These are phyloP conservation scores for Andrena bicolor DNA, from an alignment of 2,888 invertebrate genomes.

Conservation along the genomic window DNA sequence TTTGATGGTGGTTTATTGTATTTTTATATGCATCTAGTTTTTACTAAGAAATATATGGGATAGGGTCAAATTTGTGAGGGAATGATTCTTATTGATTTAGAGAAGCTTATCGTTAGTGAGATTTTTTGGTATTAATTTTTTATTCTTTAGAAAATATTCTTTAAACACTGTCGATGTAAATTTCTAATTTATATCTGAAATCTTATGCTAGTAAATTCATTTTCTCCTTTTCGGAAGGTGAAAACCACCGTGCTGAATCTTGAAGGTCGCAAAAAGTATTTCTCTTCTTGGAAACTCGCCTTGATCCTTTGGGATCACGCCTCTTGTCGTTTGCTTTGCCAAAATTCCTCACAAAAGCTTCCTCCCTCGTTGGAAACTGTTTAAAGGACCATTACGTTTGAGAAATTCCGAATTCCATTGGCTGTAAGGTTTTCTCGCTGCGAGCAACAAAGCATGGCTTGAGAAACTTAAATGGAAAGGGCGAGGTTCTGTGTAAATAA, in stretches of 20 bases:
- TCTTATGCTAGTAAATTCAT: neutral
- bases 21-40: too few species aligned
- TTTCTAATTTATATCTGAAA: neutral
- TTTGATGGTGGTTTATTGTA: too few species aligned
- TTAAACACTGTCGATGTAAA: neutral
- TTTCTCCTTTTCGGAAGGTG: neutral
- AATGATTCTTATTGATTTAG: too few species aligned
- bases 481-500: neutral
- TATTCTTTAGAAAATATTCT: neutral
- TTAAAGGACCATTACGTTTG: conserved; percentile 59
- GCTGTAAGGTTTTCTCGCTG: neutral
- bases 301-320: conserved; percentile 48
- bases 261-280: conserved; percentile 3
- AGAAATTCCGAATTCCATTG: conserved; percentile 3
- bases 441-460: neutral
- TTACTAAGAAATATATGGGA: too few species aligned
- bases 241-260: neutral
- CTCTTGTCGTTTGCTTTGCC: conserved; percentile 24
- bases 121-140: neutral
- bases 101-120: neutral
- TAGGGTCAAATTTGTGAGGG: too few species aligned
- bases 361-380: conserved; percentile 46
- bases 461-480: neutral
- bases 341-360: conserved; percentile 30
- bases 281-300: conserved; percentile 18